These are phyloP conservation scores for Dolichomitus sp. DNA, from an alignment of 2,888 invertebrate genomes.

Conservation along the genomic window DNA sequence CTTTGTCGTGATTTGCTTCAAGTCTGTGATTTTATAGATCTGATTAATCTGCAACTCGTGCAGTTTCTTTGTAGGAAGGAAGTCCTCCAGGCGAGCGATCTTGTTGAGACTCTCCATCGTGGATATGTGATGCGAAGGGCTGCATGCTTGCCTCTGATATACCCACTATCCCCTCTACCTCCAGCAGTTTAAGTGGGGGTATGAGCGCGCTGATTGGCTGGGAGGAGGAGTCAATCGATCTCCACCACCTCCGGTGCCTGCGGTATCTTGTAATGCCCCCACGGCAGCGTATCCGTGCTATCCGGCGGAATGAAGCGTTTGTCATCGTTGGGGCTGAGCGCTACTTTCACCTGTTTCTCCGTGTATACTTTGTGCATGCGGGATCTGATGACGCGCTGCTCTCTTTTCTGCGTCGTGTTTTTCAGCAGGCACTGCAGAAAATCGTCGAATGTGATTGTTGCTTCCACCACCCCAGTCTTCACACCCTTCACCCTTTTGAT, in stretches of 20 bases:
- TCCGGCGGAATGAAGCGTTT: conserved; percentile 81
- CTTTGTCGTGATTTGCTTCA: conserved; percentile 38
- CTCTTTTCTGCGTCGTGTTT: not conserved
- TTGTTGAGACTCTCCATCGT: conserved; percentile 46
- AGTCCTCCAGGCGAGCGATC: conserved; percentile 42
- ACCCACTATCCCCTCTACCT: conserved; percentile 5
- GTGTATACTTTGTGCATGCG: conserved; percentile 50
- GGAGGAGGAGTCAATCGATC: too few species aligned
- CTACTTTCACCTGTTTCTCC: conserved; percentile 50
- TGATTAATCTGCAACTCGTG: conserved; percentile 2
- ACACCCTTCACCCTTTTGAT: conserved; percentile 71
- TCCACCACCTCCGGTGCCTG: too few species aligned
- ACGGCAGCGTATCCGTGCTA: conserved; percentile 50
- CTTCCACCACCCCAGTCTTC: conserved; percentile 61
- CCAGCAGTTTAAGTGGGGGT: not conserved
- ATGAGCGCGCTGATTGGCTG: too few species aligned
- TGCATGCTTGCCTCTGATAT: not conserved
- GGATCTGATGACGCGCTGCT: conserved; percentile 13
- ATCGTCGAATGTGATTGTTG: conserved; percentile 59
- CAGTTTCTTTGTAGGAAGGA: conserved; percentile 40
- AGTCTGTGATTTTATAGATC: conserved; percentile 6
- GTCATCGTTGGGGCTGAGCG: conserved; percentile 67
- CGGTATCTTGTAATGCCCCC: conserved; percentile 83
- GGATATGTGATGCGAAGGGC: not conserved
- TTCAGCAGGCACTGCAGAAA: conserved; percentile 22